Evolutionary conservation across 2,888 invertebrate genomes (phyloP).

Genomic region (Lasioglossum oenotherae): DNA sequence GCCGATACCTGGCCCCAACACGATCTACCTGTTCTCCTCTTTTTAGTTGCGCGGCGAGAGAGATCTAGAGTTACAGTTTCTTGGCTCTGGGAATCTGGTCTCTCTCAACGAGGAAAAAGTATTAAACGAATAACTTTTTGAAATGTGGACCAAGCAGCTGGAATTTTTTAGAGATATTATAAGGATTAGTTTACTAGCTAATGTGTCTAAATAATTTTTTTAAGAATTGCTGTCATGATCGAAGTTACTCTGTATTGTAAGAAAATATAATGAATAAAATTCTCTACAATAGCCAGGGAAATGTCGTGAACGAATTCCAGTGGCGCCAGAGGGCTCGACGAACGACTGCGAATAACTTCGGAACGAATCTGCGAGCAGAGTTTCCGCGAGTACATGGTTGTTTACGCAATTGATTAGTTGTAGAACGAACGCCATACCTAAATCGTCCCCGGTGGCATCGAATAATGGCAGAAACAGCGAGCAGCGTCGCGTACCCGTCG

Average conservation of each 20-base stretch:
- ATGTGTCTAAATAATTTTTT: too few relatives aligned
- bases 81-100: not conserved
- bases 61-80: not conserved
- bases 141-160: too few relatives aligned
- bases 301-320: not conserved
- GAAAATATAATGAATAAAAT: not conserved
- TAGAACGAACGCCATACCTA: not conserved
- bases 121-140: too few relatives aligned
- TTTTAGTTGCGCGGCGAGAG: not conserved
- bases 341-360: not conserved
- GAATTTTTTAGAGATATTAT: too few relatives aligned
- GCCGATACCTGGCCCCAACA: not conserved
- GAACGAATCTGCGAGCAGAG: not conserved
- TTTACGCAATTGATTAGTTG: slow-evolving; percentile 2
- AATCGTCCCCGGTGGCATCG: slow-evolving; percentile 6
- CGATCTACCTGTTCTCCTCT: not conserved
- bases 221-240: too few relatives aligned
- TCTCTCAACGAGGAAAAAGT: not conserved
- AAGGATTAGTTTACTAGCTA: too few relatives aligned
- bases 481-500: not conserved
- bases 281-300: not conserved
- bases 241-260: too few relatives aligned
- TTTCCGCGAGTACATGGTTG: not conserved
- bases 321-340: not conserved
- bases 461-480: not conserved